phyloP scores from a whole-genome alignment of 2,888 invertebrate species.

The Blastobasis adustella region DNA sequence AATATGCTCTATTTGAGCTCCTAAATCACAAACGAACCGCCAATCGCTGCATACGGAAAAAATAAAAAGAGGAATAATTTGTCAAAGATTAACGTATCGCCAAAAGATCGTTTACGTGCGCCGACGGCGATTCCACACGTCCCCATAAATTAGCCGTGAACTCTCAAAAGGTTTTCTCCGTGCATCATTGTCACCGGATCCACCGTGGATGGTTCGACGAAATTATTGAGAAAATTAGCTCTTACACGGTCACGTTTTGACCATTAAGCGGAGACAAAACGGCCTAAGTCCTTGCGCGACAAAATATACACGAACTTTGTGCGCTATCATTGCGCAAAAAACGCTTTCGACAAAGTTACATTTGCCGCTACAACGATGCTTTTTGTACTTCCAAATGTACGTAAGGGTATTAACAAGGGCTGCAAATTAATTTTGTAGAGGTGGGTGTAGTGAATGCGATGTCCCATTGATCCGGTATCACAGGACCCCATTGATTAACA shows the following conservation, averaged over 20 bases:
- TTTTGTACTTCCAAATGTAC: neutral
- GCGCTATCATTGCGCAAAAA: slow-evolving; percentile 72
- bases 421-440: slow-evolving; percentile 15
- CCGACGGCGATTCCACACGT: slow-evolving; percentile 29
- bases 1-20: too few relatives aligned
- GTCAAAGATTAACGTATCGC: slow-evolving; percentile 28
- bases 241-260: slow-evolving; percentile 65
- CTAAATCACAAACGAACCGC: too few relatives aligned
- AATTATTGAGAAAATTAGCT: slow-evolving; percentile 63
- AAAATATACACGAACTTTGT: slow-evolving; percentile 62
- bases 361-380: slow-evolving; percentile 7
- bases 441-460: slow-evolving; percentile 43
- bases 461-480: slow-evolving; percentile 63
- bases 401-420: too few relatives aligned
- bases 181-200: slow-evolving; percentile 59
- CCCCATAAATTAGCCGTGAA: slow-evolving; percentile 51
- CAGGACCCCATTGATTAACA: slow-evolving; percentile 63
- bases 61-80: slow-evolving; percentile 14
- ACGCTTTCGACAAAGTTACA: slow-evolving; percentile 24
- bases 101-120: slow-evolving; percentile 21
- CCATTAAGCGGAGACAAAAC: slow-evolving; percentile 72
- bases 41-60: too few relatives aligned
- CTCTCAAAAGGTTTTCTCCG: slow-evolving; percentile 42
- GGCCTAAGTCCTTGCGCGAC: slow-evolving; percentile 63
- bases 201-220: slow-evolving; percentile 25